Conservation (phyloP, 1,140 invertebrate species). For the Drosophila arizonae region DNA sequence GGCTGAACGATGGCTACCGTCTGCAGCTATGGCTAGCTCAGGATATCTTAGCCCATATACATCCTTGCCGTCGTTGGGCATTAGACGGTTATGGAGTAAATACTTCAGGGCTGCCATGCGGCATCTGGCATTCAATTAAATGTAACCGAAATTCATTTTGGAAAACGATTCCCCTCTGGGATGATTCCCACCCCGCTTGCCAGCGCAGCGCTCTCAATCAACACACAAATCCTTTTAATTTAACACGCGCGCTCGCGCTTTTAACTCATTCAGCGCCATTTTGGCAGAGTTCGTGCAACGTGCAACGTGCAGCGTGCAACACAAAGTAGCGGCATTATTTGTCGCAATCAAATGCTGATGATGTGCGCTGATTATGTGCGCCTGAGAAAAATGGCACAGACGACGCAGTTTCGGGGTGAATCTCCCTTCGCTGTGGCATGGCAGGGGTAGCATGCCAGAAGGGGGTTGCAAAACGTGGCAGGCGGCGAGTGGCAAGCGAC, state of each 20-base stretch:
- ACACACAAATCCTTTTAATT: constrained; percentile 80
- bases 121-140: constrained; percentile 1
- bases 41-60: constrained; percentile 27
- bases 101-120: neutral
- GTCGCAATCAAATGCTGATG: constrained; percentile 82
- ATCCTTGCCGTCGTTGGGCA: constrained; percentile 48
- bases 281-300: constrained; percentile 22
- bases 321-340: constrained; percentile 83
- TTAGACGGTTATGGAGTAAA: constrained; percentile 25
- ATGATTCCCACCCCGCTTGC: constrained; percentile 29
- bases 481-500: constrained; percentile 64
- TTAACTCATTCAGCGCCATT: constrained; percentile 57
- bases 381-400: constrained; percentile 69
- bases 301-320: constrained; percentile 27
- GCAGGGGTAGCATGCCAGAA: constrained; percentile 1
- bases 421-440: constrained; percentile 1
- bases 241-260: constrained; percentile 50
- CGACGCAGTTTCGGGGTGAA: constrained; percentile 16
- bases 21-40: neutral
- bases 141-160: neutral
- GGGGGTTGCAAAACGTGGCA: constrained; percentile 55
- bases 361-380: constrained; percentile 77
- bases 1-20: constrained; percentile 59
- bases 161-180: neutral
- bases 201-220: constrained; percentile 61